Percentiles rank a stretch among this genome's conserved stretches.
Conservation (phyloP, 2,113 vertebrate genomes). For the Dolichallabes microphthalmus region DNA sequence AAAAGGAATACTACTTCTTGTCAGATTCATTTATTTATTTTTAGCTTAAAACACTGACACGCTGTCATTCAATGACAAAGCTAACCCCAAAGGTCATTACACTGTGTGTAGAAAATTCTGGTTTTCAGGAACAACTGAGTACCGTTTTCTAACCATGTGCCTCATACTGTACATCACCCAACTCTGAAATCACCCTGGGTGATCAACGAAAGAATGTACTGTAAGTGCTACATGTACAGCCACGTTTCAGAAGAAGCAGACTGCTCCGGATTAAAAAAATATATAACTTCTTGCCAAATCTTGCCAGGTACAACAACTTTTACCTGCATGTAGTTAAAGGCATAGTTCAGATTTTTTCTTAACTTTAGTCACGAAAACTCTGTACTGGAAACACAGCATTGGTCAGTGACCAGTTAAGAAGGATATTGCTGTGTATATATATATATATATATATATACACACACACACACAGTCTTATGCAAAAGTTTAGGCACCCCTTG, state of each 20-base stretch:
- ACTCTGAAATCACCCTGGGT: not conserved
- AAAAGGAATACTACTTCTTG: not conserved
- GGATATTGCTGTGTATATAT: no score
- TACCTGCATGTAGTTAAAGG: no score
- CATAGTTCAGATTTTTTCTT: no score
- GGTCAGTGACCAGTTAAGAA: no score
- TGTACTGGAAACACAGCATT: no score
- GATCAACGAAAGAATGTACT: conserved; percentile 1
- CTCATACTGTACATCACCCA: not conserved
- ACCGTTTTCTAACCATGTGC: not conserved
- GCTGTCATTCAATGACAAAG: not conserved
- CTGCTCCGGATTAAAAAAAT: not conserved
- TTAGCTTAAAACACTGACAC: not conserved
- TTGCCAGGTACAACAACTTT: conserved; percentile 1
- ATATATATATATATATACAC: no score
- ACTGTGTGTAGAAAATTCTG: not conserved
- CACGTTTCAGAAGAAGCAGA: conserved; percentile 1
- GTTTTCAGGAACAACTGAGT: not conserved
- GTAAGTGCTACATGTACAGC: conserved; percentile 7
- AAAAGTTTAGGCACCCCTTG: no score
- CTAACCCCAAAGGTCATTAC: not conserved
- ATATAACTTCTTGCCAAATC: not conserved
- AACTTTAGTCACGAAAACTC: no score
- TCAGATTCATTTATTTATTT: conserved; percentile 4
- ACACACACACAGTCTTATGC: no score